phyloP scores from a whole-genome alignment of 2,797 vertebrate species.

The Rhinichthys osculus region DNA sequence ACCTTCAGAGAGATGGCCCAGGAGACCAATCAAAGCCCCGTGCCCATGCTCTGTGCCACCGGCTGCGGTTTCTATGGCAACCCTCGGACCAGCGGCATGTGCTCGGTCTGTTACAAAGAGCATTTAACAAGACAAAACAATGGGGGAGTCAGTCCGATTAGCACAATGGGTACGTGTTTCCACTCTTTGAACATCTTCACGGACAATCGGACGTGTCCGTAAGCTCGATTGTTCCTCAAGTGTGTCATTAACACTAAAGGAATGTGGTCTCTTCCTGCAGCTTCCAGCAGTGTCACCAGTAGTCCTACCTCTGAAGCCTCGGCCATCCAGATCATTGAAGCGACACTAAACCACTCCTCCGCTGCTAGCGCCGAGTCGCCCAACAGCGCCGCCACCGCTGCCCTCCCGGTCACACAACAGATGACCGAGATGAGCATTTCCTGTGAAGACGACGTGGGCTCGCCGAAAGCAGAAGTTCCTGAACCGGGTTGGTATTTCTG shows the following conservation, averaged over 20 bases:
- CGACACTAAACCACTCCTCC: constrained; percentile 85
- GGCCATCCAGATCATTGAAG: constrained; percentile 90
- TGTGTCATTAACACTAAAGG: background rate
- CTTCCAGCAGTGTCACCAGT: constrained; percentile 71
- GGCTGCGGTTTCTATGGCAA: constrained; percentile 92
- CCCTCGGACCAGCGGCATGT: constrained; percentile 90
- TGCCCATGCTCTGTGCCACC: constrained; percentile 86
- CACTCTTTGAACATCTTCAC: background rate
- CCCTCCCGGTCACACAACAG: constrained; percentile 83
- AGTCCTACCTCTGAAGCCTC: constrained; percentile 86
- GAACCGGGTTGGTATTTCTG: constrained; percentile 70
- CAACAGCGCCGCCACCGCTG: constrained; percentile 60
- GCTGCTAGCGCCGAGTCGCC: constrained; percentile 66
- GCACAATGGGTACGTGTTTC: constrained; percentile 75
- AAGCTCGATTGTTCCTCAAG: background rate
- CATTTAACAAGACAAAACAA: constrained; percentile 87
- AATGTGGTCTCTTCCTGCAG: constrained; percentile 66
- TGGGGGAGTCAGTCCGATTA: constrained; percentile 81
- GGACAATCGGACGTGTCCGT: background rate
- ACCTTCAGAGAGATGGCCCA: constrained; percentile 81
- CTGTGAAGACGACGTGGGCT: constrained; percentile 72
- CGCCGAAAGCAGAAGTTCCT: constrained; percentile 67
- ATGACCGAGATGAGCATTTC: constrained; percentile 89
- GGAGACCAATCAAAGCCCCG: constrained; percentile 89
- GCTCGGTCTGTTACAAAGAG: constrained; percentile 91